phyloP scores from a whole-genome alignment of 2,888 invertebrate species.

The Magallana nippona region DNA sequence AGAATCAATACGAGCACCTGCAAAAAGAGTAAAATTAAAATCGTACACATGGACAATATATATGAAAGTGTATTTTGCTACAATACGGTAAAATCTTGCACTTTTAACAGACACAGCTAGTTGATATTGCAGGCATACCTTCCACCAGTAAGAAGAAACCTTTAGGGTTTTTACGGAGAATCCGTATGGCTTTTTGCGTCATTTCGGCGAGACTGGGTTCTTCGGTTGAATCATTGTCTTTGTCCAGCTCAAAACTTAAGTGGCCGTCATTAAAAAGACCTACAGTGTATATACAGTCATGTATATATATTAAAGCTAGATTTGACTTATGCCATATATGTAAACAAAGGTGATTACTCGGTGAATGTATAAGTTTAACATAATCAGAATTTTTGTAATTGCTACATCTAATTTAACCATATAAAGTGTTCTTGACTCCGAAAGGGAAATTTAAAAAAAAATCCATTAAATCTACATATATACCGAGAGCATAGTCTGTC shows the following conservation, averaged over 20 bases:
- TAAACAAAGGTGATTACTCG: too few relatives aligned
- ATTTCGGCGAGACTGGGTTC: constrained; percentile 89
- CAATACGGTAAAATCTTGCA: too few relatives aligned
- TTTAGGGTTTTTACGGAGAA: constrained; percentile 84
- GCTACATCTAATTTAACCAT: too few relatives aligned
- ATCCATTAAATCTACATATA: background rate
- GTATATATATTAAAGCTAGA: background rate
- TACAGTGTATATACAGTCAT: constrained; percentile 48
- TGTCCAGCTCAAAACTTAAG: constrained; percentile 86
- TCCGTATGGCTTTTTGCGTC: constrained; percentile 88
- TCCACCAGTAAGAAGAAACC: constrained; percentile 89
- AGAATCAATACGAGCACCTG: constrained; percentile 39
- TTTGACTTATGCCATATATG: too few relatives aligned
- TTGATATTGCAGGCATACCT: constrained; percentile 70
- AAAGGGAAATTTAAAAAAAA: too few relatives aligned
- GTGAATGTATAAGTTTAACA: too few relatives aligned
- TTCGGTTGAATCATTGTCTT: constrained; percentile 80
- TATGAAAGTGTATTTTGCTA: background rate
- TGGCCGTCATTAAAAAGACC: constrained; percentile 82
- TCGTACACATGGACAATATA: background rate
- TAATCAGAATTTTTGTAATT: too few relatives aligned
- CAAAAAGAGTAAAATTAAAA: background rate
- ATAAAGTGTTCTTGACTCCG: too few relatives aligned
- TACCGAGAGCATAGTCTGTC: constrained; percentile 75
- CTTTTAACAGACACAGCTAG: too few relatives aligned